Base-by-base conservation (phyloP, 1,140 invertebrate species). In the Pseudobourletiella spinata region DNA sequence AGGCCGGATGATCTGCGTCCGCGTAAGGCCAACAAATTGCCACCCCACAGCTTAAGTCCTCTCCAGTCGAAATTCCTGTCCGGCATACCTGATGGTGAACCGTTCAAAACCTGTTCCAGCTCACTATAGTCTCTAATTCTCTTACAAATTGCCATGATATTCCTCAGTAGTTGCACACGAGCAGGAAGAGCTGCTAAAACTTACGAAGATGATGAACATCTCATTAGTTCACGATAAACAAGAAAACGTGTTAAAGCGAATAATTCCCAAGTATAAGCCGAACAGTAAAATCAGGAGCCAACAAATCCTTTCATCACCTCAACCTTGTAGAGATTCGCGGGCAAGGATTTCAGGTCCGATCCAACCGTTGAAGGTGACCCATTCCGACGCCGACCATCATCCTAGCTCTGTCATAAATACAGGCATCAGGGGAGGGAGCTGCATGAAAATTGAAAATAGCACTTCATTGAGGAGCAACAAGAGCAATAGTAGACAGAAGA, bases 181-280 rank as follows among this genome's bases (percentile, higher is more conserved):
- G 18, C 6, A 46, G n/a, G 43, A 8, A n/a, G n/a, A n/a, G n/a
- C n/a, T n/a, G n/a, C n/a, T n/a, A n/a, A n/a, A n/a, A n/a, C n/a
- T n/a, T n/a, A n/a, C n/a, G n/a, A n/a, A n/a, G n/a, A n/a, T n/a
- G n/a, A n/a, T n/a, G n/a, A n/a, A n/a, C n/a, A n/a, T n/a, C n/a
- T n/a, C n/a, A n/a, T n/a, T n/a, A n/a, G n/a, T n/a, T n/a, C n/a
- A n/a, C n/a, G n/a, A n/a, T n/a, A n/a, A n/a, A n/a, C n/a, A n/a
- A n/a, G 44, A 46, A 14, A 18, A 18, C 22, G 6, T 46, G 18
- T 18, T 51, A 3, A 51, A 51, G 48, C 15, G 48, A 26, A 51
- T 51, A 14, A 51, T 55, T 24, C 52, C 52, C 11, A 55, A 55
- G 20, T 55, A 35, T 20, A 55, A 55, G 22, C 52, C 52, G 3